Conservation (phyloP, 2,888 invertebrate species). For the Cyclophora punctaria region DNA sequence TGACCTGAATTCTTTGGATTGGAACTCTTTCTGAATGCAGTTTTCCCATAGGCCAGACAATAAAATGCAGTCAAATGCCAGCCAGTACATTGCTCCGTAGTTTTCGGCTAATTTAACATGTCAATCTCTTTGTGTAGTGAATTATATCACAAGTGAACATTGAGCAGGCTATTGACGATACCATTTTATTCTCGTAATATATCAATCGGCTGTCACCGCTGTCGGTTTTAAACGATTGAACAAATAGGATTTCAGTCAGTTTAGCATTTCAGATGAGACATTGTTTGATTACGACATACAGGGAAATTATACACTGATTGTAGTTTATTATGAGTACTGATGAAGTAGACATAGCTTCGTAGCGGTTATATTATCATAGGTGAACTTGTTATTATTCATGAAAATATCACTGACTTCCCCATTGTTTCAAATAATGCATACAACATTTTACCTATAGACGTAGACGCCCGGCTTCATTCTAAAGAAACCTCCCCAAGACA, state of each 20-base stretch:
- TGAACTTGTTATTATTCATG: too few species aligned
- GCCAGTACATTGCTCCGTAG: constrained; percentile 10
- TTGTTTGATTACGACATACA: neutral
- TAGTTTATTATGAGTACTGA: too few species aligned
- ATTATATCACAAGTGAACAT: constrained; percentile 16
- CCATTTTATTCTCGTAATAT: constrained; percentile 19
- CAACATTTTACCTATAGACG: too few species aligned
- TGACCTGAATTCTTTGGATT: neutral
- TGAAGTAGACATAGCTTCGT: too few species aligned
- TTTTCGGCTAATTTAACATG: constrained; percentile 24
- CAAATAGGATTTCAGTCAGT: constrained; percentile 13
- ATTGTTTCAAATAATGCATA: too few species aligned
- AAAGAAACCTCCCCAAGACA: too few species aligned
- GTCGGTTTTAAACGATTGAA: constrained; percentile 18
- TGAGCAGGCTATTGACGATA: constrained; percentile 21
- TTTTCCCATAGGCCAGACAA: too few species aligned
- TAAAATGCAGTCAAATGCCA: constrained; percentile 5
- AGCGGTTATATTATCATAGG: too few species aligned
- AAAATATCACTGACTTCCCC: too few species aligned
- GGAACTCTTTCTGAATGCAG: too few species aligned
- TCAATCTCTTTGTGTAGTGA: constrained; percentile 20
- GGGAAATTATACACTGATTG: too few species aligned
- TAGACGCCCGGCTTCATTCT: too few species aligned
- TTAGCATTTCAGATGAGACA: neutral
- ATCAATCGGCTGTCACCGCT: constrained; percentile 19